Base-by-base conservation (phyloP, 2,113 vertebrate species). In the Smithornis capensis region DNA sequence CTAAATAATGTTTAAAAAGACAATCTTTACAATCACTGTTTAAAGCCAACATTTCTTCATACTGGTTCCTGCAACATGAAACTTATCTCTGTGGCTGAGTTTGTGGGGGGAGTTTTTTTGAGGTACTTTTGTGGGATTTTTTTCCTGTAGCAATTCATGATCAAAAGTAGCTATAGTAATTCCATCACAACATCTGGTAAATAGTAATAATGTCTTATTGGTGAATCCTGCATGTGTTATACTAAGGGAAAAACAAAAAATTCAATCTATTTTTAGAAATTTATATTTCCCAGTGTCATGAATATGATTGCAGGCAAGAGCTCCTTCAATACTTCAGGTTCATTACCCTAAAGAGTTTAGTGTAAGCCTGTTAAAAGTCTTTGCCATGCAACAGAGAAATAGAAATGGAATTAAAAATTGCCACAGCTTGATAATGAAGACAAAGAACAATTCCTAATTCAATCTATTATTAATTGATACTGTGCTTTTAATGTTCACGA, bases 371-470 rank as follows among this genome's bases (percentile, higher is more conserved):
- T 87, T 77, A 62, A 69, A 83, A 87, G 28, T 77, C 33, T 92
- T 92, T 90, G 42, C 45, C 53, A 50, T 55, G 42, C 42, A 90
- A 83, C 50, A 68, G 38, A 59, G 49, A 76, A 95, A 56, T 19
- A 77, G 53, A 91, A 94, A 89, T 27, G 47, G 64, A 89, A 91
- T 85, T 94, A 97, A 77, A 69, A 95, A 65, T n/a, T 60, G n/a
- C 18, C 38, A 91, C 62, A 74, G 68, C 79, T 96, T 81, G 40
- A 65, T 92, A 96, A 94, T 77, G 59, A 92, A 89, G 52, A 42
- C 53, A 83, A 92, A 55, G 49, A 77, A 86, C 56, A 90, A 93
- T 83, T 90, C 57, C 73, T 94, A 93, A 92, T 90, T 94, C 65
- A 85, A 81, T 96, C 69, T 90, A 50, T 68, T 64, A 27, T 56